These are phyloP conservation scores for Pristionchus japonicus DNA, from an alignment of 2,888 invertebrate species.

Conservation along the genomic window DNA sequence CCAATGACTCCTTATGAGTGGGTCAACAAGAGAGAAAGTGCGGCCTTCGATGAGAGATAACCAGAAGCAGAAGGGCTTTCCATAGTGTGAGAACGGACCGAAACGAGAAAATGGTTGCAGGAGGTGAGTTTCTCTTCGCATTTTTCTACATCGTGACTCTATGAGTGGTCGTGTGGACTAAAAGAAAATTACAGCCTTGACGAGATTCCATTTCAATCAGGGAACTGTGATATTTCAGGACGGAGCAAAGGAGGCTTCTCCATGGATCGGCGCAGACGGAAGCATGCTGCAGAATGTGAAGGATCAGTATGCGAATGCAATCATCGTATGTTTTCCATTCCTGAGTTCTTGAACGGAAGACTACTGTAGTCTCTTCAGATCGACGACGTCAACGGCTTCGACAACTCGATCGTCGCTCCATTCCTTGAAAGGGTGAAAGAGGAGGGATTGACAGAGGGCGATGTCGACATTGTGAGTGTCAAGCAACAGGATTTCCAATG, in stretches of 20 bases:
- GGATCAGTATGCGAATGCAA: constrained; percentile 67
- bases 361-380: not conserved
- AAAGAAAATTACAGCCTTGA: too few relatives aligned
- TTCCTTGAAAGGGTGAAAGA: constrained; percentile 17
- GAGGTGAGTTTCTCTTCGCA: not conserved
- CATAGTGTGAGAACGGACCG: not conserved
- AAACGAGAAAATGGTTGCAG: not conserved
- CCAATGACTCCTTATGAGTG: too few relatives aligned
- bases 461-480: not conserved
- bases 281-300: constrained; percentile 72
- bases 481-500: not conserved
- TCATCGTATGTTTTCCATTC: not conserved
- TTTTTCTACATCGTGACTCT: too few relatives aligned
- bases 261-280: constrained; percentile 73
- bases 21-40: too few relatives aligned
- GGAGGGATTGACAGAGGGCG: not conserved
- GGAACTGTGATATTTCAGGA: constrained; percentile 48
- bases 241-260: constrained; percentile 69
- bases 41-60: not conserved
- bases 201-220: too few relatives aligned
- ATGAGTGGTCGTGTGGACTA: too few relatives aligned
- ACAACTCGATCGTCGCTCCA: constrained; percentile 2
- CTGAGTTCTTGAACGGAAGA: too few relatives aligned
- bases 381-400: constrained; percentile 38
- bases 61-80: not conserved